Evolutionary conservation across 2,797 vertebrate species (phyloP).

Genomic region (Glyptemys insculpta): DNA sequence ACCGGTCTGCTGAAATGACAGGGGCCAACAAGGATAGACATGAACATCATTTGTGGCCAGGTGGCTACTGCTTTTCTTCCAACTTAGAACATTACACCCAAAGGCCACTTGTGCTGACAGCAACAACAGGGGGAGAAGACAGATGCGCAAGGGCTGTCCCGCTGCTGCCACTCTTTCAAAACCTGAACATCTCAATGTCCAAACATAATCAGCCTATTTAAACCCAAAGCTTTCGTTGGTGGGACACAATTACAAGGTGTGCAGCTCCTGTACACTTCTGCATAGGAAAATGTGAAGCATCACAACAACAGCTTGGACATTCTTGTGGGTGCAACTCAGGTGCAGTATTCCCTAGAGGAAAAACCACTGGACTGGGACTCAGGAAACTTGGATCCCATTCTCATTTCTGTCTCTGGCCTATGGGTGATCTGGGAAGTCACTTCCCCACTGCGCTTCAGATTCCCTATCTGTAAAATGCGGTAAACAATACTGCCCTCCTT

Average conservation of each 20-base stretch:
- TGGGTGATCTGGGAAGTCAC: background rate
- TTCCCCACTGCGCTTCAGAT: background rate
- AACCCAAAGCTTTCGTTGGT: background rate
- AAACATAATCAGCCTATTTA: background rate
- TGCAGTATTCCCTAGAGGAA: background rate
- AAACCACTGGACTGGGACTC: background rate
- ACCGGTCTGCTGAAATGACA: fast-evolving
- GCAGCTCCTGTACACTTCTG: background rate
- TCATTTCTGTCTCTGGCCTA: background rate
- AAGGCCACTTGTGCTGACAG: too few relatives aligned
- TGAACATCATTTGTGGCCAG: background rate
- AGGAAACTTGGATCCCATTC: background rate
- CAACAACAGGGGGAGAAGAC: too few relatives aligned
- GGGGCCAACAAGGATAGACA: background rate
- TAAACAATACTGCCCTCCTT: background rate
- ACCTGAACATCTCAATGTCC: background rate
- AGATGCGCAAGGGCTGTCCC: background rate
- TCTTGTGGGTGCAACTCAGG: background rate
- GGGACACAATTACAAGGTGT: fast-evolving
- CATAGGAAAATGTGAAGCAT: background rate
- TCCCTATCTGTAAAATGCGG: background rate
- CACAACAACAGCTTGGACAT: background rate
- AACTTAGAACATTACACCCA: background rate
- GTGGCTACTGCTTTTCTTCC: background rate
- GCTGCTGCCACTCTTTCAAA: background rate